Percentiles rank a stretch among this genome's conserved stretches.
Evolutionary conservation across 2,888 invertebrate species (phyloP).

Genomic region (Callyntrura guangdongensis): DNA sequence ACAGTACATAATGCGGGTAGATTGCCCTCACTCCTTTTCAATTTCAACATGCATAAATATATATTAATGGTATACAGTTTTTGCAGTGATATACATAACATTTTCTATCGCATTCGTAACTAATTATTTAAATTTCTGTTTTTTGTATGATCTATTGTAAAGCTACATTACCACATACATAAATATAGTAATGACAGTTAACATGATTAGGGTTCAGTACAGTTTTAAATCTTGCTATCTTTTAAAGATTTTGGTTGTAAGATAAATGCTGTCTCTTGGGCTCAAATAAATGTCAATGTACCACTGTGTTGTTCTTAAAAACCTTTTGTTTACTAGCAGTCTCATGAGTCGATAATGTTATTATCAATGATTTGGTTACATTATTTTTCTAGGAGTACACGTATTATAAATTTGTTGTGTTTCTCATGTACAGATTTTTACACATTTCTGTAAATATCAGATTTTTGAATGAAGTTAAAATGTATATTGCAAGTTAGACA

Average conservation of each 20-base stretch:
- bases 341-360: slow-evolving; percentile 72
- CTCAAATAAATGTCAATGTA: slow-evolving; percentile 61
- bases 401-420: neutral
- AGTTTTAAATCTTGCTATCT: neutral
- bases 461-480: too few species aligned
- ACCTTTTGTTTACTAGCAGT: slow-evolving; percentile 70
- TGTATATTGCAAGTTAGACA: neutral
- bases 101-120: neutral
- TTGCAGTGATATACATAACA: neutral
- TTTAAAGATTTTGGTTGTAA: neutral
- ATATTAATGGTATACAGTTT: neutral
- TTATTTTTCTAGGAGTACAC: neutral
- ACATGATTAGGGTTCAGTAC: slow-evolving; percentile 13
- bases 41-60: slow-evolving; percentile 4
- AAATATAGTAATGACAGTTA: slow-evolving; percentile 7
- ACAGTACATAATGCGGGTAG: neutral
- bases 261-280: neutral
- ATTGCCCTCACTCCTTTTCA: neutral
- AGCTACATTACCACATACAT: neutral
- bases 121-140: neutral
- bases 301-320: slow-evolving; percentile 42
- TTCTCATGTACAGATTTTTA: neutral
- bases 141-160: slow-evolving; percentile 27
- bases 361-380: slow-evolving; percentile 61
- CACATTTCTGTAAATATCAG: neutral